A percentile compares a stretch with the other conserved stretches of the same genome.
These are phyloP conservation scores for Spheniscus mendiculus DNA, from an alignment of 2,113 vertebrate genomes.

Conservation along the genomic window DNA sequence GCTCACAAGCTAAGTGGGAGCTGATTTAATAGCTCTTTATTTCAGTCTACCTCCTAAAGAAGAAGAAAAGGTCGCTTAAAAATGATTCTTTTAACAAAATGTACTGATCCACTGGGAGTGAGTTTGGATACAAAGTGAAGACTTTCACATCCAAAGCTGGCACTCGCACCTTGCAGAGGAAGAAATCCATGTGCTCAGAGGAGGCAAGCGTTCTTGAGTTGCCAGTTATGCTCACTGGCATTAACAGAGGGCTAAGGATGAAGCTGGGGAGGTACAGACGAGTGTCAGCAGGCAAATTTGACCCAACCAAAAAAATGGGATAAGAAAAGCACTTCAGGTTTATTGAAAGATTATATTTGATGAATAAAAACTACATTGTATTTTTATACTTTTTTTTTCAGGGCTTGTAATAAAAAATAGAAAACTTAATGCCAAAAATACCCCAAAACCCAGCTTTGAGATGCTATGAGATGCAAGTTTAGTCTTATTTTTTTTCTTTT, in stretches of 20 bases:
- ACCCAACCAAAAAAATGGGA: not conserved
- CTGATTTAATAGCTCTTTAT: constrained; percentile 29
- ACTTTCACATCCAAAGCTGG: not conserved
- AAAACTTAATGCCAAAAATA: not conserved
- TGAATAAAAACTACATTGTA: not conserved
- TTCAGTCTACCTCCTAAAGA: not conserved
- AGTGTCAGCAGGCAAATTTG: not conserved
- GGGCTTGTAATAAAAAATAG: not conserved
- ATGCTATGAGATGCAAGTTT: not conserved
- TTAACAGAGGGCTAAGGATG: not conserved
- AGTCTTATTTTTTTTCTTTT: fast-evolving
- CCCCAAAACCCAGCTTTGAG: not conserved
- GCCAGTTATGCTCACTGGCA: not conserved
- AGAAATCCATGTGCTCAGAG: not conserved
- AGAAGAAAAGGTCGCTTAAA: constrained; percentile 35
- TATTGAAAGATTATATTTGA: not conserved
- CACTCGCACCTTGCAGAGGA: not conserved
- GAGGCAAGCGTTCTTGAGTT: not conserved
- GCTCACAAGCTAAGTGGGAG: not conserved
- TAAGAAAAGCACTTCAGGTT: not conserved
- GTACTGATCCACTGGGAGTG: not conserved
- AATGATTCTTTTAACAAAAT: not conserved
- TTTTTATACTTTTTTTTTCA: not conserved
- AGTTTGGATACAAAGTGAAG: not conserved
- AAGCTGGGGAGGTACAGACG: not conserved